phyloP scores from a whole-genome alignment of 2,113 vertebrate species.

The Bufo gargarizans region DNA sequence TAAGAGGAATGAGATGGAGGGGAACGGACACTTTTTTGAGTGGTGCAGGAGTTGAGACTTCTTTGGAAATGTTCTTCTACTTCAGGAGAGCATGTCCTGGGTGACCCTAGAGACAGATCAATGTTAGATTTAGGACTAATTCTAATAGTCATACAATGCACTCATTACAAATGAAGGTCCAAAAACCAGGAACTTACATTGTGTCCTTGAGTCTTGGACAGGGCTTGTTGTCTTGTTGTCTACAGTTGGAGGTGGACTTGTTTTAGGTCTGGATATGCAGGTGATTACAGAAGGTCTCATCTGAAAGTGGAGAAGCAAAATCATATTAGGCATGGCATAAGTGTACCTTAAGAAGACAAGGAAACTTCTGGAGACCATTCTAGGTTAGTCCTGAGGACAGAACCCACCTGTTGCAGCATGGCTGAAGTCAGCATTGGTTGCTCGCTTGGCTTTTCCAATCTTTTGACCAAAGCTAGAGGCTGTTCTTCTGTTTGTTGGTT shows the following conservation, averaged over 20 bases:
- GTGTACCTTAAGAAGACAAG: not conserved
- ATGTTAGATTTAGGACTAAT: not conserved
- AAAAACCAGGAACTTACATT: not conserved
- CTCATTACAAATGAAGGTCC: not conserved
- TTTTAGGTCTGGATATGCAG: conserved; percentile 54
- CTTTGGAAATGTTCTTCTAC: conserved; percentile 53
- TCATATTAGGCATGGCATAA: not conserved
- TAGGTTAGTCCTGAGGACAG: not conserved
- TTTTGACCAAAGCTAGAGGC: conserved; percentile 48
- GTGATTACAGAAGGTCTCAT: conserved; percentile 62
- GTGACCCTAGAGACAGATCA: not conserved
- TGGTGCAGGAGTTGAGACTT: conserved; percentile 14
- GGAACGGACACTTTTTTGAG: not conserved
- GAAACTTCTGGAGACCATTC: too few relatives aligned
- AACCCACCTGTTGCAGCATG: conserved; percentile 44
- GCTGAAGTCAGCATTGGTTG: not conserved
- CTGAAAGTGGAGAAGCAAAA: conserved; percentile 33
- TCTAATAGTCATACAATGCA: not conserved
- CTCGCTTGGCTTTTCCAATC: conserved; percentile 2
- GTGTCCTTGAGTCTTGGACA: not conserved
- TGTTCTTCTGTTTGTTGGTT: not conserved
- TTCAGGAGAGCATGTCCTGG: not conserved
- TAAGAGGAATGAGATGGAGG: not conserved
- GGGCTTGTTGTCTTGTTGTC: not conserved
- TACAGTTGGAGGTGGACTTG: not conserved